Base-by-base conservation (phyloP, 2,888 invertebrate genomes). In the Protonemura montana region DNA sequence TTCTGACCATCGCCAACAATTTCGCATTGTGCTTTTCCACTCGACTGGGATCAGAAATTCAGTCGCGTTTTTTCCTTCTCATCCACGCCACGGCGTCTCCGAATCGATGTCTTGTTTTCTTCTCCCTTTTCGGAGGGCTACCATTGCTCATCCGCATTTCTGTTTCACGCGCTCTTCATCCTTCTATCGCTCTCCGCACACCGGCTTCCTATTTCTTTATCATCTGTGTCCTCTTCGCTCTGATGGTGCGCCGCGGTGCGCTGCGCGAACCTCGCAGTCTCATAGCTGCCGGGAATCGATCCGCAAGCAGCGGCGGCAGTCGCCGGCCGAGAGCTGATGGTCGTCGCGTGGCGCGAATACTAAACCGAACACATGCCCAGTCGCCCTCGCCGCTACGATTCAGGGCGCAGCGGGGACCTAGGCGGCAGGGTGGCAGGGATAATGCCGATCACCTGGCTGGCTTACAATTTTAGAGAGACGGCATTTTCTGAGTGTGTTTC, bases 111-210 rank as follows among this genome's bases (percentile, higher is more conserved):
- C 84, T 59, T 84, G 84, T 84, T 76, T 84, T 76, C 42, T 84
- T 27, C 29, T 30, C 30, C 84, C 76, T 76, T 76, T 84, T 81
- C 30, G 30, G n/a, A 81, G 81, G 21, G 30, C 7, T 59, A 59
- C 59, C 84, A 59, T 84, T 84, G 84, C 84, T 84, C 84, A 84
- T 84, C 84, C 26, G 59, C 42, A 27, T 26, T 42, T 84, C 84
- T 28, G 59, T 76, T 76, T 84, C 27, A 0, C 59, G 59, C 78
- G 7, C 83, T 21, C 83, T 82, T 78, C 27, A 78, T 78, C 78
- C 28, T 6, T 81, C 81, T 80, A n/a, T 80, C 16, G 13, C 80
- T 81, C n/a, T n/a, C n/a, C n/a, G n/a, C 81, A 13, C n/a, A 3
- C 30, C 27, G 25, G 35, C 25, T 83, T 6, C 16, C 26, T 3